Percentiles rank a stretch among this genome's conserved stretches.
phyloP scores from a whole-genome alignment of 2,888 invertebrate species.

The Dioctria linearis region DNA sequence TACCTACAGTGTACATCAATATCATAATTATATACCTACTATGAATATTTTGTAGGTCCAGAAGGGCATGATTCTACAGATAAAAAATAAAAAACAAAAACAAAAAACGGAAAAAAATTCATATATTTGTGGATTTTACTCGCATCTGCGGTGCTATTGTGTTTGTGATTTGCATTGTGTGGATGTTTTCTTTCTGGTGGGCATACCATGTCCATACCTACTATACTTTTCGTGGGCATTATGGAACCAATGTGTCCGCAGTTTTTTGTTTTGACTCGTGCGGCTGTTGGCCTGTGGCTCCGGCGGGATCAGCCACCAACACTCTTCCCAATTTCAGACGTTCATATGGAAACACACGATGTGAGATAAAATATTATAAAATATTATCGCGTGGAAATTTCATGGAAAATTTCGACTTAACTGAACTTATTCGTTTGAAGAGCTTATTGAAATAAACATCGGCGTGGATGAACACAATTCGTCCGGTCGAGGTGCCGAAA shows the following conservation, averaged over 20 bases:
- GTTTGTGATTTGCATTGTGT: conserved; percentile 51
- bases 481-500: background rate
- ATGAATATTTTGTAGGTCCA: conserved; percentile 32
- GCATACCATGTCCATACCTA: background rate
- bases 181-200: conserved; percentile 45
- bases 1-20: conserved; percentile 12
- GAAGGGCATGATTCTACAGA: conserved; percentile 22
- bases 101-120: conserved; percentile 29
- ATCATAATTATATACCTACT: conserved; percentile 32
- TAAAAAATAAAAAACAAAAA: conserved; percentile 31
- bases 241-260: conserved; percentile 53
- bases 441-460: conserved; percentile 41
- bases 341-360: conserved; percentile 54
- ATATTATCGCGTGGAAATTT: conserved; percentile 56
- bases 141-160: conserved; percentile 55
- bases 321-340: conserved; percentile 54
- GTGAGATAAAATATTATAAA: conserved; percentile 57
- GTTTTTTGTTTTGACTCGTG: conserved; percentile 55
- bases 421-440: conserved; percentile 40
- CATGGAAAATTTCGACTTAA: conserved; percentile 53
- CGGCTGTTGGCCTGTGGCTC: conserved; percentile 54
- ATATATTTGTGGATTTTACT: conserved; percentile 56
- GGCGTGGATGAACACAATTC: background rate
- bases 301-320: conserved; percentile 50
- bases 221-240: conserved; percentile 52